Base-by-base conservation (phyloP, 2,797 vertebrate genomes). In the Channallabes apus region DNA sequence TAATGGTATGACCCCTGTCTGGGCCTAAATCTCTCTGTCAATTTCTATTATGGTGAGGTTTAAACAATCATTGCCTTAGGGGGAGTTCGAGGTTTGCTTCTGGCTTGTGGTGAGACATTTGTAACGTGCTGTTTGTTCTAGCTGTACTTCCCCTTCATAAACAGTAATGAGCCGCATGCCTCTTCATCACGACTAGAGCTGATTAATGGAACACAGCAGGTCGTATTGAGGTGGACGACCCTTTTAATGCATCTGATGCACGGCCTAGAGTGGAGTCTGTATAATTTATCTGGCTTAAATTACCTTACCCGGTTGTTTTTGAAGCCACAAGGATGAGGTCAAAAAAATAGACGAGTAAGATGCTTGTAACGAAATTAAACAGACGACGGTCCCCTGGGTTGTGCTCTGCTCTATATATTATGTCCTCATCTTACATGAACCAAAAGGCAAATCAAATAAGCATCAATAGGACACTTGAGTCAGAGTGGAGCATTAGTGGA, bases 281-380 rank as follows among this genome's bases (percentile, higher is more conserved):
- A 64, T 84, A 78, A 82, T 89, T 83, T 87, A 82, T 88, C 86
- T 87, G 84, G 80, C 61, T 87, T 69, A 69, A 87, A 87, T 87
- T 62, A 88, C 76, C 46, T 61, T 59, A 17, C 69, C 77, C 32
- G 82, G 14, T 56, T 84, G 61, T 80, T 79, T 79, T 64, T 72
- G 24, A 73, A 85, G 41, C 69, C 71, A 51, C 27, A 71, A 75
- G 38, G 77, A 73, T 79, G 77, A 88, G 82, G 67, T 77, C 14
- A 56, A 82, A 82, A 46, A 3, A 79, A 82, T 71, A 68, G 84
- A 84, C 65, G 82, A 84, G 77, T 82, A 67, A 87, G 61, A 76
- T 46, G 62, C 62, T 83, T 29, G 35, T 73, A 84, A 87, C 56
- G 27, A 83, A 76, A 86, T 82, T 51, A 62, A 84, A 86, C 65